Percentiles rank a stretch among this genome's conserved stretches.
These are phyloP conservation scores for Agriopis leucophaearia DNA, from an alignment of 2,888 invertebrate species.

Conservation along the genomic window DNA sequence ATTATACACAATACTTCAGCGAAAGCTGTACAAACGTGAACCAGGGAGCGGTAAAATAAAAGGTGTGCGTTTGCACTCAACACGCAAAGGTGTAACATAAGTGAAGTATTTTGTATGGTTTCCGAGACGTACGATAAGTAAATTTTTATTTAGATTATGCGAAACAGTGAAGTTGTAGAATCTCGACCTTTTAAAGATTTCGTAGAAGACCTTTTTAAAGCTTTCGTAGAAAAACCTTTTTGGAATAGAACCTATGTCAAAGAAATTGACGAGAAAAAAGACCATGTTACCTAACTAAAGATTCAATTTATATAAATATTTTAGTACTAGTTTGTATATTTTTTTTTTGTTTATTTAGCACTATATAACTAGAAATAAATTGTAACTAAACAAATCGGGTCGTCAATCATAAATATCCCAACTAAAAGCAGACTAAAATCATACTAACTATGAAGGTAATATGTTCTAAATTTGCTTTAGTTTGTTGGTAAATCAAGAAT, in stretches of 20 bases:
- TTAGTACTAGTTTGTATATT: no score
- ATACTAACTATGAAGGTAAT: no score
- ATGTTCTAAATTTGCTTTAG: no score
- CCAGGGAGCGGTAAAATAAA: constrained; percentile 25
- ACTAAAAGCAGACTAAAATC: no score
- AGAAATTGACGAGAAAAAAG: neutral
- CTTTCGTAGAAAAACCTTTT: neutral
- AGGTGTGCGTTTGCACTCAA: constrained; percentile 24
- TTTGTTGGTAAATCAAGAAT: no score
- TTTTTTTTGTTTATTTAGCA: no score
- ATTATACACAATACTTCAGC: constrained; percentile 25
- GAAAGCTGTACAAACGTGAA: constrained; percentile 18
- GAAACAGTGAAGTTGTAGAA: neutral
- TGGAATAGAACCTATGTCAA: neutral
- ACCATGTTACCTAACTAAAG: neutral
- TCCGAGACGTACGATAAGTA: neutral
- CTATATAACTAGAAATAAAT: no score
- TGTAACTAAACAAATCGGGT: no score
- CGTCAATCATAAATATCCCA: no score
- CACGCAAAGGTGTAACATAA: constrained; percentile 21
- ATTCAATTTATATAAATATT: no score
- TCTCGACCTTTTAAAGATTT: neutral
- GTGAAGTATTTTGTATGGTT: constrained; percentile 18
- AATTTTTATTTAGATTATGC: neutral
- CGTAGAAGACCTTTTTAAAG: neutral